These are phyloP conservation scores for Acleris holmiana DNA, from an alignment of 2,888 invertebrate species.

Conservation along the genomic window DNA sequence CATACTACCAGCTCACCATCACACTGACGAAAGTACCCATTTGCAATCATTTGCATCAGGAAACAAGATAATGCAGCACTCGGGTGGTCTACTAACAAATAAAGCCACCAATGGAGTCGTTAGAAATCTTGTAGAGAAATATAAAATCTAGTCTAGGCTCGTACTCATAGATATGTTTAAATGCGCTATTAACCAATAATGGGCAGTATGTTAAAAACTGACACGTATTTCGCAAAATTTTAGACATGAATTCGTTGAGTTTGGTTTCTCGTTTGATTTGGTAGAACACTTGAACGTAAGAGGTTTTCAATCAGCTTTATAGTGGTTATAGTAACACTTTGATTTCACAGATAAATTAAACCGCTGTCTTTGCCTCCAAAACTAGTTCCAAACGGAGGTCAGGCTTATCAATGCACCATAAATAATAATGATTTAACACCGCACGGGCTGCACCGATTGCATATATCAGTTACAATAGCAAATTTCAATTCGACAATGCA, in stretches of 20 bases:
- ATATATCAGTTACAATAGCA: slow-evolving; percentile 36
- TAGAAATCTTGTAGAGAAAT: slow-evolving; percentile 27
- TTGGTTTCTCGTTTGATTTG: no score
- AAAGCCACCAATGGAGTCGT: slow-evolving; percentile 25
- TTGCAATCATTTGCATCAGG: slow-evolving; percentile 35
- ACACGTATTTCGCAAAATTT: no score
- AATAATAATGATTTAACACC: slow-evolving; percentile 35
- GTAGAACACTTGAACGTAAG: no score
- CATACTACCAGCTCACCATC: slow-evolving; percentile 10
- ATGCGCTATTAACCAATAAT: no score
- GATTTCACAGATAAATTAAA: slow-evolving; percentile 22
- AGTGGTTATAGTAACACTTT: neutral
- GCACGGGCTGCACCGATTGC: slow-evolving; percentile 23
- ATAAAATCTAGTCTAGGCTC: slow-evolving; percentile 29
- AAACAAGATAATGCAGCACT: slow-evolving; percentile 30
- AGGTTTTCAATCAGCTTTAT: neutral
- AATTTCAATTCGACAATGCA: slow-evolving; percentile 39
- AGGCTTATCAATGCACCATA: slow-evolving; percentile 31
- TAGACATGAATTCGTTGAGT: no score
- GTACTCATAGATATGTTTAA: no score
- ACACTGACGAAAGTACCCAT: slow-evolving; percentile 31
- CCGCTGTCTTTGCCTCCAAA: slow-evolving; percentile 7
- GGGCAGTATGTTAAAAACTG: no score
- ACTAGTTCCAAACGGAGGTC: slow-evolving; percentile 31
- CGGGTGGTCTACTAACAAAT: slow-evolving; percentile 30